Evolutionary conservation across 2,888 invertebrate species (phyloP), one percentile per base, ranked within the genome.

Genomic region (Mesochorus sp.): DNA sequence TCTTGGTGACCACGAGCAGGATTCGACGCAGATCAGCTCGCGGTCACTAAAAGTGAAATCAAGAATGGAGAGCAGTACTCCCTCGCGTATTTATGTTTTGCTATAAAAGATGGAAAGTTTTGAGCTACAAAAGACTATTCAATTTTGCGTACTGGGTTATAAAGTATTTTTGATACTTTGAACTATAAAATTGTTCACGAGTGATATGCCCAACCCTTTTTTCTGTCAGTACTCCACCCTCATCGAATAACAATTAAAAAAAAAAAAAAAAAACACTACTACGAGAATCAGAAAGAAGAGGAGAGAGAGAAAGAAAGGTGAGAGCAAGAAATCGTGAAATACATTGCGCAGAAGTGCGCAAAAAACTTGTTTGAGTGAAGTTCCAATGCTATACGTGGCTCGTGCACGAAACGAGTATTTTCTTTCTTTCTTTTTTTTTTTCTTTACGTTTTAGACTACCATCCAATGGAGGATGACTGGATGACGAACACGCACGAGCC

Each of bases 31-130:
- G 39, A 61, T n/a, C 12, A 49, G 47, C 67, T 73, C 80, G 81
- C 81, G 85, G 85, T 86, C 87, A 85, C 83, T 85, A 85, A 87
- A 87, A 87, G 87, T 86, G 87, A 87, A 87, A 87, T 87, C 80
- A 80, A 75, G 84, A 83, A 82, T 78, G 81, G 81, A 81, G 67
- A 80, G 77, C 79, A 76, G 71, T 75, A 78, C 61, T 76, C 47
- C 28, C 59, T 68, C 70, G 57, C 64, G 34, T 42, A n/a, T 14
- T 57, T 14, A 10, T 12, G 3, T 34, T 57, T 44, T 17, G 44
- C 47, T 31, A 55, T 75, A 71, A 80, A 83, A 83, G n/a, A 77
- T 80, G 79, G 71, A 67, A 77, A 82, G 80, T 71, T 72, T 80
- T 70, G 78, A 47, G 47, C 61, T 74, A 70, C 12, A 28, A 44